Evolutionary conservation across 2,113 vertebrate genomes (phyloP).

Genomic region (Prochilodus magdalenae): DNA sequence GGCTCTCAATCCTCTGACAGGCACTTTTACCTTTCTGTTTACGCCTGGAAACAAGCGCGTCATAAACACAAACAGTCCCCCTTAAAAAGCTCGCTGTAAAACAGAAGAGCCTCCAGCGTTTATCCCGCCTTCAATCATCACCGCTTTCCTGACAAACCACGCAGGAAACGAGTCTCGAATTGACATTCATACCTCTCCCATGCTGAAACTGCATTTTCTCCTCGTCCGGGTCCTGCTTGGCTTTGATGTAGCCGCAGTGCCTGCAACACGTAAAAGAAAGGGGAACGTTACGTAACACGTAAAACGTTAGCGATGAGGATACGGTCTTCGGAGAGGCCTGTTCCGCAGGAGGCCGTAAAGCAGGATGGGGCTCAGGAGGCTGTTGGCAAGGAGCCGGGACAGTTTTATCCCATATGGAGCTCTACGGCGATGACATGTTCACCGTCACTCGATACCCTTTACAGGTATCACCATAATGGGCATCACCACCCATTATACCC

Average conservation of each 20-base stretch:
- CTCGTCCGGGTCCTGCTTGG: conserved; percentile 84
- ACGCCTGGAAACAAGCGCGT: not conserved
- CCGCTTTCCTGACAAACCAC: not conserved
- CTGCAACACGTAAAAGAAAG: conserved; percentile 63
- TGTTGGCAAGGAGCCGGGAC: too few relatives aligned
- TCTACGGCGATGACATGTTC: too few relatives aligned
- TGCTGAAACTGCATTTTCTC: conserved; percentile 87
- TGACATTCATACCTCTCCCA: conserved; percentile 74
- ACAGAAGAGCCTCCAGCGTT: conserved; percentile 12
- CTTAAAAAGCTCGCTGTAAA: not conserved
- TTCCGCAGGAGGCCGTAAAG: conserved; percentile 23
- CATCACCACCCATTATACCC: too few relatives aligned
- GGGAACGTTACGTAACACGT: not conserved
- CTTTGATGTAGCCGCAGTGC: conserved; percentile 86
- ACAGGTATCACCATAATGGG: too few relatives aligned
- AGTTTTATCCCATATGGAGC: too few relatives aligned
- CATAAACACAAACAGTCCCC: conserved; percentile 30
- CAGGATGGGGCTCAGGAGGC: not conserved
- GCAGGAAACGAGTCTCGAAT: not conserved
- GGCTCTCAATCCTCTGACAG: not conserved
- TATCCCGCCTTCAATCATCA: conserved; percentile 13
- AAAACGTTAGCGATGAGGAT: conserved; percentile 1
- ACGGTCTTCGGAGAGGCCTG: not conserved
- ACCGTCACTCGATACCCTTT: too few relatives aligned
- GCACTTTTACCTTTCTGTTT: conserved; percentile 19